Evolutionary conservation across 2,797 vertebrate genomes (phyloP), one percentile per base, ranked within the genome.

Genomic region (Valencia hispanica): DNA sequence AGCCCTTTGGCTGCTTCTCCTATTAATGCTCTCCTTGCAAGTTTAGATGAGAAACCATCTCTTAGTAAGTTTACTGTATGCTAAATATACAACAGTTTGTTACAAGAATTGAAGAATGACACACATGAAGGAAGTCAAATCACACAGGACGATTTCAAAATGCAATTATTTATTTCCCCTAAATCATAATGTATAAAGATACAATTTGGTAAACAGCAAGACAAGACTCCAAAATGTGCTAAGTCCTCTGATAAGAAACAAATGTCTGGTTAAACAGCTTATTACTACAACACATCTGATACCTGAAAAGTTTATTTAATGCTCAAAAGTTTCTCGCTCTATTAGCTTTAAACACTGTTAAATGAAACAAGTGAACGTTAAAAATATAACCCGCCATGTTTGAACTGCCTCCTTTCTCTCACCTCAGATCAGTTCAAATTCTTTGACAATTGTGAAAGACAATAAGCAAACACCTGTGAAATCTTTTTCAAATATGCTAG

Each of bases 121-220:
- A 34, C 20, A 34, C 63, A 22, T 14, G n/a, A 5, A 7, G 0
- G 4, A 12, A 25, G n/a, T n/a, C n/a, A 70, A 68, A 1, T 32
- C 45, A 79, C 41, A 79, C 55, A 73, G 75, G 50, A 78, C 68
- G 48, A 2, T 25, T 41, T 74, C 84, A 25, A 79, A 71, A 83
- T 78, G 77, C 27, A 85, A 89, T 79, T 65, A 79, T 90, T 92
- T 92, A 91, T 91, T 87, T 74, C 3, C 65, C 32, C 57, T 71
- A 34, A 72, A 82, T 84, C 68, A 87, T 47, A 65, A 72, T 76
- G 73, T 84, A 92, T 86, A 88, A 81, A 89, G 68, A 18, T 84
- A 70, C 36, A 65, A 73, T 89, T 88, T 92, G 84, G 85, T 84
- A 84, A 43, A 84, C 87, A 89, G 75, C 77, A 84, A 85, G 51